Evolutionary conservation across 2,888 invertebrate species (phyloP), one percentile per base, ranked within the genome.

Genomic region (Ormia ochracea): DNA sequence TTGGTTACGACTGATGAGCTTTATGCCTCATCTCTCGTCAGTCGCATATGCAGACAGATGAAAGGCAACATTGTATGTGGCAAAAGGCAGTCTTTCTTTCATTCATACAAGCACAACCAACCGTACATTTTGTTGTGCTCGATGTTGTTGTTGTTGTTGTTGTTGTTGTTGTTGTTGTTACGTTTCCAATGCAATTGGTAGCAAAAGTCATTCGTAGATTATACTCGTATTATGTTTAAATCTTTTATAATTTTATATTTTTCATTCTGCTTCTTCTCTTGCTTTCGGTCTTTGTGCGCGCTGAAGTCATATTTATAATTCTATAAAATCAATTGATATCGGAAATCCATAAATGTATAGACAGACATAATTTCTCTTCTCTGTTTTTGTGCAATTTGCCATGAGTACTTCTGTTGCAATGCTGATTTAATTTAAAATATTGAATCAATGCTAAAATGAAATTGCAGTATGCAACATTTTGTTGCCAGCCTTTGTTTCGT

Each of bases 281-380:
- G 9, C 17, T 69, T 50, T 31, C 31, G 41, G 31, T 31, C 45
- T 65, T 41, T 50, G 21, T 59, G 19, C 10, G 19, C 19, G 17
- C 41, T 19, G n/a, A 14, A 48, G 31, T 63, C 14, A 43, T 61
- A 52, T 63, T 59, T 68, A 50, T 59, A 65, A 56, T 70, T 52
- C 77, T 66, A 72, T 66, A 58, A 65, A 52, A 61, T 78, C 78
- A 78, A 78, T 78, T 78, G 78, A 59, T 54, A 78, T 78, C 78
- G 78, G 78, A 78, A 72, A 78, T 72, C 66, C 66, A 59, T 77
- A 77, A 59, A 72, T 56, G 65, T 72, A 77, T 77, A 65, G 33
- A 48, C n/a, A n/a, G n/a, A 72, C 59, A 66, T 63, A 10, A 2
- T 28, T n/a, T 17, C 7, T 36, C 38, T 14, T 23, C 10, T 9